Base-by-base conservation (phyloP, 2,888 invertebrate species). In the Drosophila buzzatii region DNA sequence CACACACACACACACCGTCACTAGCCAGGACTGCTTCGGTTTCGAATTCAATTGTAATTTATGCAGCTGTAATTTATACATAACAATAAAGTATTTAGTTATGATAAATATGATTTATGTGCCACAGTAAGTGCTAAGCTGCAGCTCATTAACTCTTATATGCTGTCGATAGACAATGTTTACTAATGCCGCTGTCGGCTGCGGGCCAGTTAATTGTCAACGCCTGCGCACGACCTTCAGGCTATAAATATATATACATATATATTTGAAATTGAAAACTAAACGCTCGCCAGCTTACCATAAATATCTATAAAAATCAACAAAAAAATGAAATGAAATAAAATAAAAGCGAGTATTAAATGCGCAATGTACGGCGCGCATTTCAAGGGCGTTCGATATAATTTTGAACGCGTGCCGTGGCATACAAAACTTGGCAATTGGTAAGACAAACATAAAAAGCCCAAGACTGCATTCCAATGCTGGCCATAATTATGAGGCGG, bases 391-490 rank as follows among this genome's bases (percentile, higher is more conserved):
- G 71, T 64, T 72, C 67, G 57, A 75, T 72, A 81, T 79, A 61
- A 45, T 60, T 55, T 55, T 66, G 60, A 51, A 72, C 74, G 85
- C 79, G 76, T 79, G 82, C 57, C 66, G n/a, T 49, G 31, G 53
- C 51, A 64, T 65, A 71, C 51, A 42, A 52, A 56, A 62, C 47
- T 52, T 8, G 27, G 41, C 62, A 64, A 53, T 61, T 58, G 60
- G 35, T 44, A 44, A 71, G 41, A 47, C 57, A 49, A 49, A 60
- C 18, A 63, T 27, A 56, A 44, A 45, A 33, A 41, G 69, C 55
- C 39, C 41, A 58, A 71, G 81, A 82, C 67, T 82, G 82, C 86
- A 86, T 86, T 83, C 72, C 81, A 84, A 77, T 72, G 73, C 73
- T 73, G 64, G 51, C 16, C 51, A 64, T 62, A 39, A 61, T 39